A percentile compares a stretch with the other conserved stretches of the same genome.
These are phyloP conservation scores for Gibbula magus DNA, from an alignment of 2,888 invertebrate species.

Conservation along the genomic window DNA sequence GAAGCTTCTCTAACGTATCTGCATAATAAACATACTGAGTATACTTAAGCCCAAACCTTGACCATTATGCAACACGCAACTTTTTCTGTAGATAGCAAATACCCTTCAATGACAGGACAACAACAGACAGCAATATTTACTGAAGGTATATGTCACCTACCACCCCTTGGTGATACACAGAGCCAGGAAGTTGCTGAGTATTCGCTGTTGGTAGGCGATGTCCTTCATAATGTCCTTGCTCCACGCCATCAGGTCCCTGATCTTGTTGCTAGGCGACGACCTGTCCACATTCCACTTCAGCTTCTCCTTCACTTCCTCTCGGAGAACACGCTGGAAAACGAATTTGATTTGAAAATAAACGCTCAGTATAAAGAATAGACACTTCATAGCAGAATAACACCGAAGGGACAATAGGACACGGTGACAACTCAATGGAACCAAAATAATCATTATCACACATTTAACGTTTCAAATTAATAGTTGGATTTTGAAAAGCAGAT, in stretches of 20 bases:
- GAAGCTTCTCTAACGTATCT: too few relatives aligned
- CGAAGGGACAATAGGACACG: too few relatives aligned
- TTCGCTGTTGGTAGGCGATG: slow-evolving; percentile 72
- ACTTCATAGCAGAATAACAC: too few relatives aligned
- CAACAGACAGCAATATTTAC: neutral
- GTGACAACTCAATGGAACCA: too few relatives aligned
- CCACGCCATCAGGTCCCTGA: slow-evolving; percentile 75
- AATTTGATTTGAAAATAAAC: slow-evolving; percentile 29
- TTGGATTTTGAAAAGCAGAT: too few relatives aligned
- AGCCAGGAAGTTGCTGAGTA: slow-evolving; percentile 70
- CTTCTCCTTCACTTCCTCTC: slow-evolving; percentile 75
- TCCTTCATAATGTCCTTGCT: slow-evolving; percentile 75
- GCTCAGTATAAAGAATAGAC: too few relatives aligned
- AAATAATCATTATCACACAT: too few relatives aligned
- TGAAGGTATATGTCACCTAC: slow-evolving; percentile 45
- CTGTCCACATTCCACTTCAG: slow-evolving; percentile 75
- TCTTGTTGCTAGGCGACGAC: slow-evolving; percentile 75
- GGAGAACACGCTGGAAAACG: slow-evolving; percentile 67
- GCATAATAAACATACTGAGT: too few relatives aligned
- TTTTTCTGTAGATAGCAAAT: too few relatives aligned
- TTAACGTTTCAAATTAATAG: too few relatives aligned
- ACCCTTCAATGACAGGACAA: neutral
- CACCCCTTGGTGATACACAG: slow-evolving; percentile 73
- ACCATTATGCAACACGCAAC: too few relatives aligned
- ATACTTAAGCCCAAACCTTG: too few relatives aligned